Conservation (phyloP, 2,113 vertebrate species). For the Eubucco bourcierii region DNA sequence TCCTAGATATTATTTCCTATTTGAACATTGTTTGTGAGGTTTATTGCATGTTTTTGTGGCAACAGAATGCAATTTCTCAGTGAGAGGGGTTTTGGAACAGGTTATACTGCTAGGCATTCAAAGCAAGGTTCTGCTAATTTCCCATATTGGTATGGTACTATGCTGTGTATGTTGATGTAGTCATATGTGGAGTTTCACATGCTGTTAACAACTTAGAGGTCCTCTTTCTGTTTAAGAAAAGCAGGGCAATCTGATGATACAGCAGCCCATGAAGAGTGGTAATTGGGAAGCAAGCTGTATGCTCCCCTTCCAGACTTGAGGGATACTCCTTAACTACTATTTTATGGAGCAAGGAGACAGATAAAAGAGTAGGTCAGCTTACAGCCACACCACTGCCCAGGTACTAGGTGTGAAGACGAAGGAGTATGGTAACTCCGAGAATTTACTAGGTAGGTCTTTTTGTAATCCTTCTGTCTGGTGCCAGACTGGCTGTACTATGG, state of each 20-base stretch:
- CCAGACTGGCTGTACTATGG: rapidly evolving
- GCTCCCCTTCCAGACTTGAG: background rate
- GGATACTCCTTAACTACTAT: background rate
- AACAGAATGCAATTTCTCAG: constrained; percentile 1
- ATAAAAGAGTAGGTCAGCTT: background rate
- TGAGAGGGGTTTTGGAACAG: constrained; percentile 1
- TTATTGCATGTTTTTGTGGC: constrained; percentile 22
- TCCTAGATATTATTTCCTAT: constrained; percentile 30
- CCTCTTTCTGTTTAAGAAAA: background rate
- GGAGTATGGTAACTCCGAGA: background rate
- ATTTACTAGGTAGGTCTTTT: background rate
- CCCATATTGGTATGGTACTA: background rate
- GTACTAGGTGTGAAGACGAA: background rate
- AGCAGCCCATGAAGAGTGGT: background rate
- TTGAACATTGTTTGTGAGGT: background rate
- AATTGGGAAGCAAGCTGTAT: background rate
- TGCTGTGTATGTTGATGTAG: background rate
- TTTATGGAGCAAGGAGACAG: background rate
- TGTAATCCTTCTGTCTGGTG: background rate
- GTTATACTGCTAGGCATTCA: constrained; percentile 15
- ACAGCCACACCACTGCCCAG: background rate
- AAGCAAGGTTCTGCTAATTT: constrained; percentile 5
- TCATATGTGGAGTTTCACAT: background rate
- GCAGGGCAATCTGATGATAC: background rate
- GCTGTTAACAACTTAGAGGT: background rate